Percentiles rank a stretch among this genome's conserved stretches.
These are phyloP conservation scores for Poecilus cupreus DNA, from an alignment of 2,888 invertebrate species.

Conservation along the genomic window DNA sequence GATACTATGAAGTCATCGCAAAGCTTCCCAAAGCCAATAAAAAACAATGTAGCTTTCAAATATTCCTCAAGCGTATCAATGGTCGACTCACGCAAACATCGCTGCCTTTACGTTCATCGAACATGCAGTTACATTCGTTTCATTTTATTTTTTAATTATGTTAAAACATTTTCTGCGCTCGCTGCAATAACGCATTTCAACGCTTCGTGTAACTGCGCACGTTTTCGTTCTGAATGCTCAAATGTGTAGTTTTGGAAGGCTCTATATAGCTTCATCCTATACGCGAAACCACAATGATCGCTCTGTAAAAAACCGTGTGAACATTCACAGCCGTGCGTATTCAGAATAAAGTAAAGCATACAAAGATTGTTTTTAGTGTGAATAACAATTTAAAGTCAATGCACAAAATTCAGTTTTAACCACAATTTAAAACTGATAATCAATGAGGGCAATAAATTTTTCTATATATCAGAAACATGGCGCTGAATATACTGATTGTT, in stretches of 20 bases:
- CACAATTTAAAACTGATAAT: neutral
- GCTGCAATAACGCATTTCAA: conserved; percentile 19
- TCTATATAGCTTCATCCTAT: conserved; percentile 9
- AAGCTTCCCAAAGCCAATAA: conserved; percentile 4
- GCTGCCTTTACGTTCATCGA: conserved; percentile 21
- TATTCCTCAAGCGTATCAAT: conserved; percentile 13
- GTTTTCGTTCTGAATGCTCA: neutral
- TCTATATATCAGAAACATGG: conserved; percentile 23
- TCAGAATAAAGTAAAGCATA: too few species aligned
- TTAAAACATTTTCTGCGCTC: conserved; percentile 20
- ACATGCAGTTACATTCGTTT: conserved; percentile 33
- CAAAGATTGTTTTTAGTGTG: conserved; percentile 10
- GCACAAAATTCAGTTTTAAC: too few species aligned
- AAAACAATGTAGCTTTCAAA: conserved; percentile 16
- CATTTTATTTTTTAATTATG: conserved; percentile 50
- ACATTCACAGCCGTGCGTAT: too few species aligned
- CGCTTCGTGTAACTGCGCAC: neutral
- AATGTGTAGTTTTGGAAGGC: conserved; percentile 1
- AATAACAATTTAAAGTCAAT: neutral
- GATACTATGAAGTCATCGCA: conserved; percentile 9
- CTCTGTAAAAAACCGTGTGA: neutral
- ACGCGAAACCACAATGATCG: neutral
- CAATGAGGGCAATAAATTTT: conserved; percentile 8
- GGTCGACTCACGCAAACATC: conserved; percentile 27
- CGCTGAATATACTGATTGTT: conserved; percentile 21